A percentile compares a stretch with the other conserved stretches of the same genome.
These are phyloP conservation scores for Silurus aristotelis DNA, from an alignment of 2,797 vertebrate genomes.

Conservation along the genomic window DNA sequence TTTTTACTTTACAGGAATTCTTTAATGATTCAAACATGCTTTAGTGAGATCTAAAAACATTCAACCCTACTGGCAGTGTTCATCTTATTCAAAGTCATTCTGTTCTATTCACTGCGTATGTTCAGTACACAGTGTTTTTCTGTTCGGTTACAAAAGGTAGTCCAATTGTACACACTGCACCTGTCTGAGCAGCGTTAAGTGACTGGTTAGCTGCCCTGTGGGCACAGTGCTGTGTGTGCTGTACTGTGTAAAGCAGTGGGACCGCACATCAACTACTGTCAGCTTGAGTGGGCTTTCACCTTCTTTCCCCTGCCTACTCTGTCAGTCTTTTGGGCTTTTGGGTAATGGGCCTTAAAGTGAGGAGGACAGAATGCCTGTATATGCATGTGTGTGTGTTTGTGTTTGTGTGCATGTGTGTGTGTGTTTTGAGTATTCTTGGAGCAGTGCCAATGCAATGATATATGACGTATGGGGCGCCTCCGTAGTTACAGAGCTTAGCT, in stretches of 20 bases:
- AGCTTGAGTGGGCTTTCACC: slow-evolving; percentile 50
- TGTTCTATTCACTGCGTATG: slow-evolving; percentile 11
- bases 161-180: slow-evolving; percentile 23
- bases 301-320: slow-evolving; percentile 48
- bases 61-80: background rate
- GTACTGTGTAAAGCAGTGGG: slow-evolving; percentile 42
- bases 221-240: slow-evolving; percentile 37
- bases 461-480: slow-evolving; percentile 48
- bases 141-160: slow-evolving; percentile 35
- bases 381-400: slow-evolving; percentile 10
- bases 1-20: background rate
- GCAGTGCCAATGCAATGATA: slow-evolving; percentile 45
- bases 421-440: slow-evolving; percentile 38
- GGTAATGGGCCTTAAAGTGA: slow-evolving; percentile 55
- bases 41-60: background rate
- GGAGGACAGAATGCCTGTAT: slow-evolving; percentile 15
- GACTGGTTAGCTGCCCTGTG: slow-evolving; percentile 43
- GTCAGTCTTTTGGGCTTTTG: slow-evolving; percentile 51
- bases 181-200: slow-evolving; percentile 39
- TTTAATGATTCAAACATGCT: background rate
- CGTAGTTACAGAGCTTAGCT: slow-evolving; percentile 50
- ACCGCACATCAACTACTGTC: slow-evolving; percentile 50
- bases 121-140: slow-evolving; percentile 12
- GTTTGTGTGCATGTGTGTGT: slow-evolving; percentile 13
- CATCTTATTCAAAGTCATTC: slow-evolving; percentile 4